phyloP scores from a whole-genome alignment of 1,140 invertebrate species.

The Lepidotrigona ventralis region DNA sequence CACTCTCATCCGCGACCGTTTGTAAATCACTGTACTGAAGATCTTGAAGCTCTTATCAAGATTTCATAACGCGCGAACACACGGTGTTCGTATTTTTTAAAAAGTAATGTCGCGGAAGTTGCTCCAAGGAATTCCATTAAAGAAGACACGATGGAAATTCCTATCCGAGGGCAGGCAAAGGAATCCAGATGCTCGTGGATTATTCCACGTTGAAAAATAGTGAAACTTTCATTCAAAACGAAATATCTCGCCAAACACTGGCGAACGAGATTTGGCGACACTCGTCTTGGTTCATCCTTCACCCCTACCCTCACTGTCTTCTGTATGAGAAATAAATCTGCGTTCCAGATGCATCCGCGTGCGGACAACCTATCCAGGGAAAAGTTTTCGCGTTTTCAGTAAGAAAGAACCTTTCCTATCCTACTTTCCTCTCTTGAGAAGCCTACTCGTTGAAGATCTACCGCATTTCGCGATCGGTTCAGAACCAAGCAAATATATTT shows the following conservation, averaged over 20 bases:
- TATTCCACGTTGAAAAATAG: constrained; percentile 1
- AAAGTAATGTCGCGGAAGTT: neutral
- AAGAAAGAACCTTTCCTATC: neutral
- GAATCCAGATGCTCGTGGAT: neutral
- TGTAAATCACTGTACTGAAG: no score
- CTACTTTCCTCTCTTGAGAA: neutral
- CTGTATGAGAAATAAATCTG: constrained; percentile 36
- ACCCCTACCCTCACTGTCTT: neutral
- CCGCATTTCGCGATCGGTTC: neutral
- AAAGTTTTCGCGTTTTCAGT: constrained; percentile 34
- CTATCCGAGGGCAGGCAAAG: no score
- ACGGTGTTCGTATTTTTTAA: neutral
- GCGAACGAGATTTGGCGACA: constrained; percentile 4
- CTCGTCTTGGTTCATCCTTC: neutral
- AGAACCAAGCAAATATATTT: neutral
- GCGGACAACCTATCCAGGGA: neutral
- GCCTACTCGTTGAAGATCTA: constrained; percentile 8
- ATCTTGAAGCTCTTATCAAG: no score
- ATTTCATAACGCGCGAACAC: no score
- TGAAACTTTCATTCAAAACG: neutral
- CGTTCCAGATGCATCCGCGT: constrained; percentile 23
- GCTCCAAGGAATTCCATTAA: neutral
- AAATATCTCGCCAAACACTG: constrained; percentile 3
- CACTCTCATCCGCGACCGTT: no score
- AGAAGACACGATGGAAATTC: neutral